Conservation (phyloP, 2,113 vertebrate genomes). For the Numenius arquata region DNA sequence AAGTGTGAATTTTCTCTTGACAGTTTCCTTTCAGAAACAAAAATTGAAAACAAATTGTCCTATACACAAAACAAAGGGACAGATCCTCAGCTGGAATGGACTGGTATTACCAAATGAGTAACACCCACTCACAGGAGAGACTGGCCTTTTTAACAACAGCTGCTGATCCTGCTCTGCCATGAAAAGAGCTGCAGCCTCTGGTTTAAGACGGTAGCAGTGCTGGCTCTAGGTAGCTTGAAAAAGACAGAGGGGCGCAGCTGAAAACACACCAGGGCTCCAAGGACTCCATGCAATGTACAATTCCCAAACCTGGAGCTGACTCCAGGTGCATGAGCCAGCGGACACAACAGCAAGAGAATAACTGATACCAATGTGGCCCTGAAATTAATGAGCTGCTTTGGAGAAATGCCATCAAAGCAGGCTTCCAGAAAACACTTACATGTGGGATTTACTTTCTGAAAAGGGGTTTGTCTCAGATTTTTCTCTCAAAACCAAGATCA, state of each 20-base stretch:
- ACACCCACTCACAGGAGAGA: conserved; percentile 44
- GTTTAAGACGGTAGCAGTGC: not conserved
- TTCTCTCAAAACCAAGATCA: not conserved
- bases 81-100: conserved; percentile 43
- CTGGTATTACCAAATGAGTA: conserved; percentile 27
- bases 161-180: not conserved
- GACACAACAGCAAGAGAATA: not conserved
- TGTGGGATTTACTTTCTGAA: not conserved
- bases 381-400: not conserved
- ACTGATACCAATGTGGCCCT: not conserved
- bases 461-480: not conserved
- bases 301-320: not conserved
- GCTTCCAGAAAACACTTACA: not conserved
- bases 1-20: conserved; percentile 59
- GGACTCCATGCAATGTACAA: not conserved
- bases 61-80: conserved; percentile 39
- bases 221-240: not conserved
- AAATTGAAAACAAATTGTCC: conserved; percentile 64
- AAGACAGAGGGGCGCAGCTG: not conserved
- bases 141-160: not conserved
- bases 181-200: not conserved
- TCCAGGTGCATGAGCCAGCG: not conserved
- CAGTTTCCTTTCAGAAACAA: conserved; percentile 64
- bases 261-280: not conserved
- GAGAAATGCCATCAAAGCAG: not conserved